Base-by-base conservation (phyloP, 2,888 invertebrate genomes). In the Drosophila affinis region DNA sequence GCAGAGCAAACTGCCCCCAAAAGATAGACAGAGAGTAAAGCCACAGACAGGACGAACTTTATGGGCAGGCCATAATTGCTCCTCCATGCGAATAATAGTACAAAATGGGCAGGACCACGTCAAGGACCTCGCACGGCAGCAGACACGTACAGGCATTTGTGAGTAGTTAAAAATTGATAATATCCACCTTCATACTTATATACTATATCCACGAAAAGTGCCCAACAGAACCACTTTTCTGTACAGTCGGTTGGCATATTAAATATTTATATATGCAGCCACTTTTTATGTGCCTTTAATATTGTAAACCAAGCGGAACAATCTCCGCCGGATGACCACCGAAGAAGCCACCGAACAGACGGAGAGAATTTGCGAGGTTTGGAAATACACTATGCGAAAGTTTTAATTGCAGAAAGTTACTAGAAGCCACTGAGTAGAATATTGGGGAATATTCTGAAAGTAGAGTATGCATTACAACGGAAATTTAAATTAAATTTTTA, bases 101-200 rank as follows among this genome's bases (percentile, higher is more conserved):
- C 53, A 44, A 49, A 65, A 65, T 34, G 70, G 56, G 47, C 44
- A 51, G 46, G 24, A 52, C 46, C 39, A 46, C 48, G 32, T 18
- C 53, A 61, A 53, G 52, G 6, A 59, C 34, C 45, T 46, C n/a
- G 51, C 27, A 57, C 21, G n/a, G 14, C 17, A n/a, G 18, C n/a
- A 47, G 55, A 62, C 59, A 60, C 63, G 63, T 60, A 29, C 62
- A 51, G 56, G 65, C 71, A 69, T 64, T 72, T 73, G 32, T 46
- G 39, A 27, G 69, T 67, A 76, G 78, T 72, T 75, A 73, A 76
- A 68, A 77, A 73, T 78, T 72, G 68, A 75, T 78, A 73, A 71
- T 61, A 62, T 55, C 46, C 34, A 52, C 52, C 27, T 24, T 5
- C 32, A 32, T 14, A 3, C 21, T 21, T 21, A 14, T 32, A 48